Evolutionary conservation across 1,140 invertebrate genomes (phyloP), one percentile per base, ranked within the genome.

Genomic region (Oryctes rhinoceros): DNA sequence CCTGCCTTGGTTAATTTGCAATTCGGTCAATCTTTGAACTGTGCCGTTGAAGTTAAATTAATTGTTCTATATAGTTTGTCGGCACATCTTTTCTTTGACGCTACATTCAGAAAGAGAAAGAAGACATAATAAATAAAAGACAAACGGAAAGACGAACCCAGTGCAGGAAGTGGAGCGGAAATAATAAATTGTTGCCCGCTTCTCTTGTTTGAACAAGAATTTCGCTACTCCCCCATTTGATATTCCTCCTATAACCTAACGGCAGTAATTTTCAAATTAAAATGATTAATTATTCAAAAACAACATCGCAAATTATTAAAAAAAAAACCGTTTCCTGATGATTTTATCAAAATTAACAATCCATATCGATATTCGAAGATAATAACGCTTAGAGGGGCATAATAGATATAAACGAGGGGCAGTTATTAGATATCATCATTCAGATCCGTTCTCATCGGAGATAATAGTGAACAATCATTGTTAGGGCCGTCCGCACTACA

Each of bases 401-500:
- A 15, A 53, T 53, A n/a, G 49, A 53, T n/a, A n/a, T 53, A n/a
- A 53, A 53, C 3, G 49, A 53, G 49, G 4, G 11, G 13, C n/a
- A n/a, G 11, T 15, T 4, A 11, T 53, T n/a, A n/a, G n/a, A 53
- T 30, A 30, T 30, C 7, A n/a, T n/a, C n/a, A 53, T 53, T 53
- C 49, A 59, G 18, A 59, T 18, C 15, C 18, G 53, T n/a, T 4
- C 39, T 59, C 15, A 18, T 6, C 15, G 53, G 15, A 18, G 53
- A 59, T 59, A 18, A 18, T 59, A n/a, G 53, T 59, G 18, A n/a
- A 18, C n/a, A 59, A 18, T 59, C 53, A 18, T n/a, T 59, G 15
- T 18, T n/a, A n/a, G 13, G 53, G 35, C 65, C 24, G 10, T 15
- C 65, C 65, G 65, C 20, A 71, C 30, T 71, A 71, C 65, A 71